phyloP scores from a whole-genome alignment of 2,888 invertebrate genomes.

The Fissipunctia ypsillon region DNA sequence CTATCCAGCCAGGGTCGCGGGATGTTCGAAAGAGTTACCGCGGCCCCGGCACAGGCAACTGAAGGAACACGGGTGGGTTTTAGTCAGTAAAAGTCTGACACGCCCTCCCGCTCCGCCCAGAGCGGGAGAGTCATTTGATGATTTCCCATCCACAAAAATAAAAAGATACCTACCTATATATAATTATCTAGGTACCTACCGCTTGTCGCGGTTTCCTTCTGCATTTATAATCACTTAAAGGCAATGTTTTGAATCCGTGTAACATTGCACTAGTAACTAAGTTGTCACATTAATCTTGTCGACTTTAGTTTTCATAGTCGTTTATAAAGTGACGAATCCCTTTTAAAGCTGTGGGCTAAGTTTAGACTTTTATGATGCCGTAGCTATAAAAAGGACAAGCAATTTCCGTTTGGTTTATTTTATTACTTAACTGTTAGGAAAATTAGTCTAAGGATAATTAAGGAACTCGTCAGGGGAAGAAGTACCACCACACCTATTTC shows the following conservation, averaged over 20 bases:
- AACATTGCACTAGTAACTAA: conserved; percentile 42
- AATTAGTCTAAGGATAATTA: conserved; percentile 13
- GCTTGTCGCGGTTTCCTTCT: conserved; percentile 28
- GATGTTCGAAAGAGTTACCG: too few relatives aligned
- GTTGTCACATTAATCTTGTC: conserved; percentile 57
- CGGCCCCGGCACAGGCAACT: too few relatives aligned
- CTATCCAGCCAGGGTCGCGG: too few relatives aligned
- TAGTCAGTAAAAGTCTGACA: too few relatives aligned
- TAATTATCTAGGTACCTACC: conserved; percentile 16
- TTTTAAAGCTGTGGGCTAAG: conserved; percentile 11
- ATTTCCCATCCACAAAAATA: too few relatives aligned
- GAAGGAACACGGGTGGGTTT: too few relatives aligned
- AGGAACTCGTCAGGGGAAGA: not conserved
- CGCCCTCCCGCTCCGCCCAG: too few relatives aligned
- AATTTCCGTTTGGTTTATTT: conserved; percentile 35
- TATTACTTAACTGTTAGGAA: conserved; percentile 15
- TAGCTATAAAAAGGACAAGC: conserved; percentile 14
- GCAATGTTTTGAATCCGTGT: conserved; percentile 52
- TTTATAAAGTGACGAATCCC: conserved; percentile 47
- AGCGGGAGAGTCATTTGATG: too few relatives aligned
- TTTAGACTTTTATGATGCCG: conserved; percentile 13
- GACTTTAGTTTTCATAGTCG: conserved; percentile 32
- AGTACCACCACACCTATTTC: not conserved
- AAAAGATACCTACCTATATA: conserved; percentile 1
- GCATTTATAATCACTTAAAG: conserved; percentile 43